Conservation (phyloP, 2,797 vertebrate genomes). For the Eptatretus atami region DNA sequence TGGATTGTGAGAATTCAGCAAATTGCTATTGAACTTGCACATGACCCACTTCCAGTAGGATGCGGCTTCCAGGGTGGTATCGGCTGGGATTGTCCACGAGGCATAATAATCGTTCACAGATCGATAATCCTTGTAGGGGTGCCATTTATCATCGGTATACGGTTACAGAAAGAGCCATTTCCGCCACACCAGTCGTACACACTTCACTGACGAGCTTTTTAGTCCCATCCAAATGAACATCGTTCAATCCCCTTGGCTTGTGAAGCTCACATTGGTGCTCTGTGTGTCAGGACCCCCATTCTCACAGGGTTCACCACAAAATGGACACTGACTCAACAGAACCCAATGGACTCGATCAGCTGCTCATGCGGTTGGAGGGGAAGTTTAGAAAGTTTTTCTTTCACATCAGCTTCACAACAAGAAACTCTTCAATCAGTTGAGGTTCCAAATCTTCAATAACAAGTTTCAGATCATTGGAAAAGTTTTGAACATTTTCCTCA, state of each 20-base stretch:
- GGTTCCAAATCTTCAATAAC: no score
- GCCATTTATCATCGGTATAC: neutral
- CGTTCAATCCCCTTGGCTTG: neutral
- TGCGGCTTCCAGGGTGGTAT: neutral
- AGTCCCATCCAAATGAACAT: neutral
- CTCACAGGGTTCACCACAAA: slow-evolving; percentile 2
- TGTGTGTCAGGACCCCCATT: neutral
- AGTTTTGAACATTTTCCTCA: no score
- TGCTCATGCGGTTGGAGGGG: neutral
- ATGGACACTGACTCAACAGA: neutral
- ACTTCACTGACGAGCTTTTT: neutral
- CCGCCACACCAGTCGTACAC: neutral
- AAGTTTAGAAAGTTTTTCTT: neutral
- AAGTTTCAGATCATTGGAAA: no score
- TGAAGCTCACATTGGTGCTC: neutral
- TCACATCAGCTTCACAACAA: neutral
- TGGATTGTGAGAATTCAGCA: neutral
- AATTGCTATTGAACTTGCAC: neutral
- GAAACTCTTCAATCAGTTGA: no score
- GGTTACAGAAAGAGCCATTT: neutral
- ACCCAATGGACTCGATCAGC: neutral
- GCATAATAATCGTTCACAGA: neutral
- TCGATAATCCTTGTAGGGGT: neutral
- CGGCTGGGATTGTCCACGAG: neutral
- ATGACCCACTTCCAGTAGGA: slow-evolving; percentile 2